phyloP scores from a whole-genome alignment of 2,888 invertebrate genomes.

The Trachelus troglodyta region DNA sequence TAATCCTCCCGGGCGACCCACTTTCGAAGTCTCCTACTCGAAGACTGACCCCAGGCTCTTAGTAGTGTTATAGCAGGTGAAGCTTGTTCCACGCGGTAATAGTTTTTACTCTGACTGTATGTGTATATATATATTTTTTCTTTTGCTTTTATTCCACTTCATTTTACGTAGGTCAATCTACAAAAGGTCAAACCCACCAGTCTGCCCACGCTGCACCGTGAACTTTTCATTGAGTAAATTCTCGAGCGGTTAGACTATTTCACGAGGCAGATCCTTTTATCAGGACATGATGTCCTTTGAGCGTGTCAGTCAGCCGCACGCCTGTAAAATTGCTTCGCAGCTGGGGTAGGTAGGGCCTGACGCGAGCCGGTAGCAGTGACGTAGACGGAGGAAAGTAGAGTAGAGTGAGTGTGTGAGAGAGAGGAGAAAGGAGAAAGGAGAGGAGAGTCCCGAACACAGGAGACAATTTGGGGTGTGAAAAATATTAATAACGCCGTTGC shows the following conservation, averaged over 20 bases:
- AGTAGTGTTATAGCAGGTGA: background rate
- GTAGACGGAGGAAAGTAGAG: background rate
- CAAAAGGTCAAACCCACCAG: slow-evolving; percentile 3
- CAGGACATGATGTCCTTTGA: slow-evolving; percentile 48
- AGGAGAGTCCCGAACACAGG: slow-evolving; percentile 38
- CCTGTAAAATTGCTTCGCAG: slow-evolving; percentile 56
- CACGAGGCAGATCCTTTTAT: slow-evolving; percentile 34
- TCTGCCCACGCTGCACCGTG: background rate
- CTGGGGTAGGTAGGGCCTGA: slow-evolving; percentile 11
- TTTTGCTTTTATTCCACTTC: slow-evolving; percentile 29
- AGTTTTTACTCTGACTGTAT: background rate
- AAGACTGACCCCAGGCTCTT: background rate
- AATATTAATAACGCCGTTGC: slow-evolving; percentile 62
- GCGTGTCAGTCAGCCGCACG: slow-evolving; percentile 56
- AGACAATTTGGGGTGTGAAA: slow-evolving; percentile 63
- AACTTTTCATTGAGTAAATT: slow-evolving; percentile 1
- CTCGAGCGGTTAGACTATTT: background rate
- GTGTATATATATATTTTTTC: slow-evolving; percentile 4
- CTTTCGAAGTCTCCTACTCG: background rate
- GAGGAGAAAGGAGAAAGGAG: slow-evolving; percentile 3
- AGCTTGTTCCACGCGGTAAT: background rate
- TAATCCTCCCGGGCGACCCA: background rate
- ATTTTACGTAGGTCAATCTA: background rate
- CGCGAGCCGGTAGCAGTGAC: background rate
- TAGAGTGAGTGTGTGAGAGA: background rate